phyloP scores from a whole-genome alignment of 1,140 invertebrate genomes.

The Galleria mellonella region DNA sequence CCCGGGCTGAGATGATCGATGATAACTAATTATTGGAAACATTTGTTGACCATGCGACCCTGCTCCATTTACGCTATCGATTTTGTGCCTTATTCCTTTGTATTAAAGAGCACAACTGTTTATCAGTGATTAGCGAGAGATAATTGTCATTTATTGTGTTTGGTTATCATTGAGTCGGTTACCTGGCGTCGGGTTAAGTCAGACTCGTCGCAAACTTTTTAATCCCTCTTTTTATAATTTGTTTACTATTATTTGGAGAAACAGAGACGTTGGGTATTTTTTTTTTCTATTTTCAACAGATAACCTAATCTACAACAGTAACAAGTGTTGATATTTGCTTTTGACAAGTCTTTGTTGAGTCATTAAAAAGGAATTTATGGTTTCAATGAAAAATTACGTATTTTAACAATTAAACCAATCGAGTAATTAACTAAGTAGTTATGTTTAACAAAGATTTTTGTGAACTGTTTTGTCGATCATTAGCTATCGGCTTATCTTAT shows the following conservation, averaged over 20 bases:
- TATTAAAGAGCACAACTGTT: slow-evolving; percentile 17
- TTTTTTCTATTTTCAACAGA: too few relatives aligned
- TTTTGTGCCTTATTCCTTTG: slow-evolving; percentile 18
- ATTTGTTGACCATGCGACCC: slow-evolving; percentile 64
- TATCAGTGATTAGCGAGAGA: slow-evolving; percentile 35
- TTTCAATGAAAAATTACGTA: too few relatives aligned
- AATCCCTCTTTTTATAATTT: slow-evolving; percentile 7
- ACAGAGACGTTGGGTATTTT: too few relatives aligned
- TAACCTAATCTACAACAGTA: too few relatives aligned
- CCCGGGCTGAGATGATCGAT: slow-evolving; percentile 65
- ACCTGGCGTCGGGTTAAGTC: slow-evolving; percentile 44
- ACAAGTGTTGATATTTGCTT: too few relatives aligned
- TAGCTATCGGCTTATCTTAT: too few relatives aligned
- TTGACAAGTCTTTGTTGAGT: too few relatives aligned
- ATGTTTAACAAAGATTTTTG: too few relatives aligned
- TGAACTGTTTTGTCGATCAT: too few relatives aligned
- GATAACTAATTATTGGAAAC: slow-evolving; percentile 74
- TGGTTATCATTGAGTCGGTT: slow-evolving; percentile 58
- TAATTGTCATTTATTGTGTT: slow-evolving; percentile 67
- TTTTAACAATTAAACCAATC: too few relatives aligned
- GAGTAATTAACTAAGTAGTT: too few relatives aligned
- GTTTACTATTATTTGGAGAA: slow-evolving; percentile 1
- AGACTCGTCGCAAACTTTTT: slow-evolving; percentile 19
- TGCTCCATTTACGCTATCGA: slow-evolving; percentile 8
- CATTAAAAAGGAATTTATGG: too few relatives aligned